These are phyloP conservation scores for Drosophila anomelani DNA, from an alignment of 2,888 invertebrate genomes.

Conservation along the genomic window DNA sequence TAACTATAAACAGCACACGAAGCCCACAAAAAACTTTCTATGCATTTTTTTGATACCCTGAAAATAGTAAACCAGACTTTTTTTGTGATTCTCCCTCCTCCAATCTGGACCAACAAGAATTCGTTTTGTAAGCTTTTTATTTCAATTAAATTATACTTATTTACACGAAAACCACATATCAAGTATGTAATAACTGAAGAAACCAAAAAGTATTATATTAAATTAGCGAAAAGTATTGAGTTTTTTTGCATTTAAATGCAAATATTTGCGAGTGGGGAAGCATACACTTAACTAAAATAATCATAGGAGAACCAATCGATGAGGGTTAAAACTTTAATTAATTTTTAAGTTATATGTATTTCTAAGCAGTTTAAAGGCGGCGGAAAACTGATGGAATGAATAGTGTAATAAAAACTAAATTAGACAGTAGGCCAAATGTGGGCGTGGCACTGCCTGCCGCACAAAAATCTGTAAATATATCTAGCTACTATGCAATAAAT, in stretches of 20 bases:
- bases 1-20: constrained; percentile 13
- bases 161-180: constrained; percentile 67
- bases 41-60: neutral
- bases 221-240: constrained; percentile 17
- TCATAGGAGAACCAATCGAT: too few species aligned
- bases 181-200: constrained; percentile 62
- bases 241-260: constrained; percentile 61
- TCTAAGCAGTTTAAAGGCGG: too few species aligned
- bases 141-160: constrained; percentile 43
- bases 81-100: constrained; percentile 41
- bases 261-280: constrained; percentile 19
- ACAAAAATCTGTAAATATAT: constrained; percentile 28
- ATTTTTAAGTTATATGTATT: too few species aligned
- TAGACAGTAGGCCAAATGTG: constrained; percentile 64
- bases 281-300: too few species aligned
- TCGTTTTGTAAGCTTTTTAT: constrained; percentile 2
- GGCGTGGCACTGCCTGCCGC: constrained; percentile 54
- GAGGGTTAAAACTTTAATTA: too few species aligned
- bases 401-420: constrained; percentile 66
- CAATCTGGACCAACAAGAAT: constrained; percentile 66
- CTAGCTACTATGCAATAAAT: neutral
- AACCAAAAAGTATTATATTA: constrained; percentile 31
- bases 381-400: too few species aligned
- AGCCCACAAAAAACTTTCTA: neutral
- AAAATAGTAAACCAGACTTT: constrained; percentile 11